phyloP scores from a whole-genome alignment of 2,113 vertebrate genomes.

The Antigone vipio region DNA sequence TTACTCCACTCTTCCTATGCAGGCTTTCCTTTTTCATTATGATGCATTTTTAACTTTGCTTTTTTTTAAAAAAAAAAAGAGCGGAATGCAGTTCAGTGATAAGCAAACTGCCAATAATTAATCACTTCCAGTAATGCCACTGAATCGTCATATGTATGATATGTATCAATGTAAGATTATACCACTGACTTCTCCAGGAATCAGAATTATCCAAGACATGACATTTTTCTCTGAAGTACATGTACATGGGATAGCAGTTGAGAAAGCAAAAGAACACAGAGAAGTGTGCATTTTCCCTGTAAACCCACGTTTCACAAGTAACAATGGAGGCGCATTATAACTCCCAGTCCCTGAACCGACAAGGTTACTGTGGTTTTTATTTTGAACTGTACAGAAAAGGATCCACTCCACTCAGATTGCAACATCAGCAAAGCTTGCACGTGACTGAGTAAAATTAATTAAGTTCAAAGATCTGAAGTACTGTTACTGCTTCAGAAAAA shows the following conservation, averaged over 20 bases:
- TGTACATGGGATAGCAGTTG: neutral
- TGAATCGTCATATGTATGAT: neutral
- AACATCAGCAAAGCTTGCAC: neutral
- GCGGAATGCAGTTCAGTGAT: neutral
- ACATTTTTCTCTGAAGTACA: neutral
- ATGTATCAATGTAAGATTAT: neutral
- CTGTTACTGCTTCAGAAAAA: neutral
- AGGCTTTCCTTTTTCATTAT: neutral
- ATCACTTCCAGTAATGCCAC: neutral
- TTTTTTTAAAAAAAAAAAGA: neutral
- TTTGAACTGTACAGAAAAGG: neutral
- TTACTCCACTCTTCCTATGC: neutral
- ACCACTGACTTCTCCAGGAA: neutral
- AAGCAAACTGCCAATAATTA: slow-evolving; percentile 1
- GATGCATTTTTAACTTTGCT: neutral
- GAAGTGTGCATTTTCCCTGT: neutral
- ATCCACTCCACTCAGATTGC: neutral
- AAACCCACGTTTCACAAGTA: neutral
- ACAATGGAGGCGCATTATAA: neutral
- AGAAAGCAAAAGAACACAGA: neutral
- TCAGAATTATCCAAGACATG: neutral
- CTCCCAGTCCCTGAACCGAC: neutral
- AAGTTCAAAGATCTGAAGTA: neutral
- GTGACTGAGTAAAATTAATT: neutral
- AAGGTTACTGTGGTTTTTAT: neutral